Evolutionary conservation across 2,797 vertebrate species (phyloP).

Genomic region (Melopsittacus undulatus): DNA sequence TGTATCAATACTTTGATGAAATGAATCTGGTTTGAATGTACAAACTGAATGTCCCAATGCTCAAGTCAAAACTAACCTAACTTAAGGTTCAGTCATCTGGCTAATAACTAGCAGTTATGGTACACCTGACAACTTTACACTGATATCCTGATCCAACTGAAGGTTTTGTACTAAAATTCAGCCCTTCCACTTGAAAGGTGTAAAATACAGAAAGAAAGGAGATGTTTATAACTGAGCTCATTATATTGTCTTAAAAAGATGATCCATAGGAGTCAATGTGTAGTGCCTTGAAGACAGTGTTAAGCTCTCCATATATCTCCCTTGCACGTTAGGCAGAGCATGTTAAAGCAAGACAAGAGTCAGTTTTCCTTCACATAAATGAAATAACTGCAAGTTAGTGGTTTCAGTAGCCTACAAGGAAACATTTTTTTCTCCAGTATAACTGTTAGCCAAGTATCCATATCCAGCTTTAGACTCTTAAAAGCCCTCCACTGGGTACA

Average conservation of each 20-base stretch:
- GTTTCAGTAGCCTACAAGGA: neutral
- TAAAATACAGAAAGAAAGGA: neutral
- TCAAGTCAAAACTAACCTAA: neutral
- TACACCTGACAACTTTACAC: neutral
- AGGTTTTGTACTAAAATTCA: neutral
- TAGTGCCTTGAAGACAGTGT: neutral
- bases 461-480: neutral
- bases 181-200: neutral
- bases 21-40: neutral
- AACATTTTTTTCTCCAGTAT: neutral
- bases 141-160: neutral
- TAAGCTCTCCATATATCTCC: neutral
- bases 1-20: neutral
- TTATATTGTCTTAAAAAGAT: neutral
- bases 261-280: neutral
- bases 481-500: neutral
- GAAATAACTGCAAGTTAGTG: neutral
- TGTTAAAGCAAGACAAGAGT: neutral
- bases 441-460: neutral
- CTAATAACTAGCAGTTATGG: neutral
- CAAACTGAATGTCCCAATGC: neutral
- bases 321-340: neutral
- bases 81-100: neutral
- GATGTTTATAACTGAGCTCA: neutral
- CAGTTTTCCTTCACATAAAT: neutral